Evolutionary conservation across 2,113 vertebrate genomes (phyloP).

Genomic region (Alligator mississippiensis): DNA sequence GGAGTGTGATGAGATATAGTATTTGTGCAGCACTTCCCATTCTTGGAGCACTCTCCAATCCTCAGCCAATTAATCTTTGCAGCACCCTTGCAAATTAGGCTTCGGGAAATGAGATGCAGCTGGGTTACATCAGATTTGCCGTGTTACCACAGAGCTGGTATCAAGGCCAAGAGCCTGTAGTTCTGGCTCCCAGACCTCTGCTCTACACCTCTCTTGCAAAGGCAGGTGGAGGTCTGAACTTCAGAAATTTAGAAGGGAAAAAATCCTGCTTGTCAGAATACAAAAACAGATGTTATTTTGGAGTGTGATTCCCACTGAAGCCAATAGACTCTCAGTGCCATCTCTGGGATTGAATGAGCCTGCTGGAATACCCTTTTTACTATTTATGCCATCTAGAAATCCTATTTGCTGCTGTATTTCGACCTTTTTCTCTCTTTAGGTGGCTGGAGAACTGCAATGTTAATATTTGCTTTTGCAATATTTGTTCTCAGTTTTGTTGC

Average conservation of each 20-base stretch:
- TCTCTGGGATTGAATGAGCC: not conserved
- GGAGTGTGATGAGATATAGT: not conserved
- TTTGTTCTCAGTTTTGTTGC: slow-evolving; percentile 24
- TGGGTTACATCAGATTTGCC: not conserved
- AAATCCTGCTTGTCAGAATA: not conserved
- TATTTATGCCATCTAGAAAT: not conserved
- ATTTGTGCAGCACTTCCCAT: not conserved
- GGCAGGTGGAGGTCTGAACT: not conserved
- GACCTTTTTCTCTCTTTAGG: slow-evolving; percentile 14
- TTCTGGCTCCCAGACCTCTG: not conserved
- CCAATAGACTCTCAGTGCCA: not conserved
- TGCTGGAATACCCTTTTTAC: not conserved
- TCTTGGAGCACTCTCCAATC: not conserved
- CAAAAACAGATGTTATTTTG: not conserved
- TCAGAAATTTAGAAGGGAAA: not conserved
- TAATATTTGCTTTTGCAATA: slow-evolving; percentile 12
- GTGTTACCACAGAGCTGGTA: fast-evolving
- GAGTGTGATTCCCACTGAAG: not conserved
- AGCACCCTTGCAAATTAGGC: not conserved
- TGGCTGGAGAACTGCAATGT: not conserved
- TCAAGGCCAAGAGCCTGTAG: not conserved
- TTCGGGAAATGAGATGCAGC: not conserved
- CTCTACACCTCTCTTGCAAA: not conserved
- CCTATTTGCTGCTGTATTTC: not conserved
- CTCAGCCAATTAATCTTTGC: not conserved